These are phyloP conservation scores for Aramus guarauna DNA, from an alignment of 2,113 vertebrate species.

Conservation along the genomic window DNA sequence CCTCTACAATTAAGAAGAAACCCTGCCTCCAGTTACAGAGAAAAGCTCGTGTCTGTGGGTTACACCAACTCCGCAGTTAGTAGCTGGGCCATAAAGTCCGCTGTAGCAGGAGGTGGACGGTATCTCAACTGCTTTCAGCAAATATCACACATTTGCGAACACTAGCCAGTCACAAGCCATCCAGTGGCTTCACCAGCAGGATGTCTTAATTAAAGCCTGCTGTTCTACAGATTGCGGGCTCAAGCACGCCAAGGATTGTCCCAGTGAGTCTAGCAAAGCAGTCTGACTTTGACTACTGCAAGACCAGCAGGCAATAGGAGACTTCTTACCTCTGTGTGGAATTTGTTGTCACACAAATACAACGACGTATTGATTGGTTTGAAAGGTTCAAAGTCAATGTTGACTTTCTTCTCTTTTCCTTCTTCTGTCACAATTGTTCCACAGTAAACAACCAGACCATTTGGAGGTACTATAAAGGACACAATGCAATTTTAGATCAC, in stretches of 20 bases:
- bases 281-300: not conserved
- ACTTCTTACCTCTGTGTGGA: constrained; percentile 94
- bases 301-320: not conserved
- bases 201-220: not conserved
- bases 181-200: not conserved
- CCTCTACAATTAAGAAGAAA: not conserved
- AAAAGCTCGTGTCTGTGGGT: not conserved
- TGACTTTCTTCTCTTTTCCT: constrained; percentile 99
- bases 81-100: not conserved
- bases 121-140: not conserved
- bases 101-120: not conserved
- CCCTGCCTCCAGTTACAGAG: not conserved
- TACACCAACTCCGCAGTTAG: not conserved
- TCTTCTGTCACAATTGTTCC: constrained; percentile 99
- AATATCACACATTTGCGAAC: not conserved
- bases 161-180: not conserved
- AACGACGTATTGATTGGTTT: constrained; percentile 99
- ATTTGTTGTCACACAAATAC: constrained; percentile 99
- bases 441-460: constrained; percentile 99
- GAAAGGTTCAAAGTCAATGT: constrained; percentile 99
- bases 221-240: not conserved
- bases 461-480: constrained; percentile 91
- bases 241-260: not conserved
- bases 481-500: constrained; percentile 23
- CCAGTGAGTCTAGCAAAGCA: not conserved